Percentiles rank a stretch among this genome's conserved stretches.
These are phyloP conservation scores for Lophotis ruficrista DNA, from an alignment of 2,113 vertebrate genomes.

Conservation along the genomic window DNA sequence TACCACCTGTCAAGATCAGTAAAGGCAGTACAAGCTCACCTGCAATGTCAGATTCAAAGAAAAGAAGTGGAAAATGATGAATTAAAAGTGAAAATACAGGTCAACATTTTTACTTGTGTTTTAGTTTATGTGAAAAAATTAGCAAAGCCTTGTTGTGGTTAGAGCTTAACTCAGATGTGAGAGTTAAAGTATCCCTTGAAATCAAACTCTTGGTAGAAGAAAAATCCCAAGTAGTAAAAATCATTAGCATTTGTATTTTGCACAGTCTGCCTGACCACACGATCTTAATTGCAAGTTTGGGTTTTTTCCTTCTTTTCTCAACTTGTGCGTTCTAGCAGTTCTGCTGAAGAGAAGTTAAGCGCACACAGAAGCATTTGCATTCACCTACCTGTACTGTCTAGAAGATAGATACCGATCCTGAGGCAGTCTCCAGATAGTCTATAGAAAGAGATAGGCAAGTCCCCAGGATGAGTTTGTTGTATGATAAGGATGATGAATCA, in stretches of 20 bases:
- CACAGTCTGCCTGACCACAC: neutral
- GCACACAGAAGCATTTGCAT: neutral
- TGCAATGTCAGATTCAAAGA: constrained; percentile 82
- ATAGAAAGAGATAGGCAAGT: neutral
- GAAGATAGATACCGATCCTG: neutral
- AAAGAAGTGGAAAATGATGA: constrained; percentile 85
- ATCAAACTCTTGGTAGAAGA: neutral
- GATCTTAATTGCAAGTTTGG: neutral
- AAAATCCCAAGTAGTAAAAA: neutral
- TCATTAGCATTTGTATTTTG: neutral
- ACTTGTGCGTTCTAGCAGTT: neutral
- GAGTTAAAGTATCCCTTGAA: neutral
- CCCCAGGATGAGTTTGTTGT: neutral
- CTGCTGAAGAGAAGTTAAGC: neutral
- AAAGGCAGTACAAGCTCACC: constrained; percentile 77
- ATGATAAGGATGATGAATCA: neutral
- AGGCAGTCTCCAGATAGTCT: neutral
- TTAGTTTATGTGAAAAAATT: neutral
- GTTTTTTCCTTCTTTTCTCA: neutral
- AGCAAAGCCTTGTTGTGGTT: neutral
- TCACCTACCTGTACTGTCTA: neutral
- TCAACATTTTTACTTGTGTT: constrained; percentile 45
- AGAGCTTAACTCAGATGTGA: neutral
- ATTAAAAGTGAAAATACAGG: constrained; percentile 82
- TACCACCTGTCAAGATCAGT: constrained; percentile 75